Base-by-base conservation (phyloP, 2,113 vertebrate genomes). In the Rhodinocichla rosea region DNA sequence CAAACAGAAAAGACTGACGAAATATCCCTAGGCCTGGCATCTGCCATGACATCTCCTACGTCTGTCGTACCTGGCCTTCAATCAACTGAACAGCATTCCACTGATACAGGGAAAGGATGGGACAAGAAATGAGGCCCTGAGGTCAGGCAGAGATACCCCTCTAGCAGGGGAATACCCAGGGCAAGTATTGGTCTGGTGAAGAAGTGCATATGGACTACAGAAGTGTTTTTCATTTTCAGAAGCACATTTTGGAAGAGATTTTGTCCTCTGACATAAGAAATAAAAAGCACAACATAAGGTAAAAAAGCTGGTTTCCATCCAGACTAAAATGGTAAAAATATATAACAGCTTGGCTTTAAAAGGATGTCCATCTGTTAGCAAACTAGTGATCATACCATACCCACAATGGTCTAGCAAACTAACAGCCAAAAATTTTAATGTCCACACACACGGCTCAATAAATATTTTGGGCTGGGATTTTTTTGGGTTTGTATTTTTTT, bases 11-110 rank as follows among this genome's bases (percentile, higher is more conserved):
- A 45, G 30, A 77, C 26, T 87, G 76, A 81, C 33, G 77, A 90
- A 92, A 94, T 93, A 90, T 68, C 83, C 79, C 27, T 55, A 89
- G 71, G 86, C 76, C 55, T 86, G 75, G 47, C 85, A 83, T 85
- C 94, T 97, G 94, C 55, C 89, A 63, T 86, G 70, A 77, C 64
- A 89, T 77, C 83, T 95, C 49, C 74, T 40, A 62, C 83, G 60
- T 90, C 94, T 95, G 82, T 57, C 59, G 23, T 90, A 78, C 76
- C 92, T 94, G 95, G 83, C 89, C 50, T 70, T 77, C 60, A 86
- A 74, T 88, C 76, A 89, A 67, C 19, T 81, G 45, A 90, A 67
- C 40, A 87, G 16, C 26, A 39, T 62, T 93, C 24, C 39, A 81
- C 24, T 89, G 47, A 64, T 52, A 44, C 6, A 71, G 12, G 47